Evolutionary conservation across 37 sponge, comb jelly and placozoan genomes (phyloP).

Genomic region (Aphrocallistes beatrix): DNA sequence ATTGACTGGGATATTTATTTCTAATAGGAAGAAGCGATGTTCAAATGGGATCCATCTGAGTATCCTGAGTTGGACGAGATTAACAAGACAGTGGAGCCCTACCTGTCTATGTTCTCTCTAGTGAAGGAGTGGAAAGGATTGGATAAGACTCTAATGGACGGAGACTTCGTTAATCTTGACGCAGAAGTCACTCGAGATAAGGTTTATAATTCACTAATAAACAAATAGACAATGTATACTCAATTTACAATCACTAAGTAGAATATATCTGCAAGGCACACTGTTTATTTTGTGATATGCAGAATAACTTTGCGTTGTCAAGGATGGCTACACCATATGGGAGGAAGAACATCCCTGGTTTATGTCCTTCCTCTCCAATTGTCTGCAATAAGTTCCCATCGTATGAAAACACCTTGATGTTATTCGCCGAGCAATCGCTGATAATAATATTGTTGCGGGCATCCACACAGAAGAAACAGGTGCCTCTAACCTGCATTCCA

Average conservation of each 20-base stretch:
- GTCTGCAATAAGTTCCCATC: not conserved
- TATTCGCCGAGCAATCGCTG: not conserved
- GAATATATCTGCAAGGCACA: not conserved
- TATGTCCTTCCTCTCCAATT: not conserved
- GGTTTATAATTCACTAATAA: no score
- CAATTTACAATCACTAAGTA: no score
- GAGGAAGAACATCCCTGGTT: not conserved
- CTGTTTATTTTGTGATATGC: not conserved
- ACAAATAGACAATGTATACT: no score
- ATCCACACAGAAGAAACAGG: not conserved
- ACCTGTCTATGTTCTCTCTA: conserved; percentile 75
- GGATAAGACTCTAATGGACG: conserved; percentile 97
- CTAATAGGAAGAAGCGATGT: conserved; percentile 81
- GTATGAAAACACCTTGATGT: not conserved
- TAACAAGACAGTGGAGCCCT: conserved; percentile 60
- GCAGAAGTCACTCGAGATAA: conserved; percentile 87
- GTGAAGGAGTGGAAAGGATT: conserved; percentile 81
- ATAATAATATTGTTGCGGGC: not conserved
- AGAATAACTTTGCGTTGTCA: not conserved
- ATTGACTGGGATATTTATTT: conserved; percentile 13
- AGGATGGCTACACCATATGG: not conserved
- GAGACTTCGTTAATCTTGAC: conserved; percentile 72
- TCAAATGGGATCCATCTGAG: conserved; percentile 73
- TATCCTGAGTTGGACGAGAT: conserved; percentile 83
- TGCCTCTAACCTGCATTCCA: not conserved